Percentiles rank a stretch among this genome's conserved stretches.
phyloP scores from a whole-genome alignment of 2,797 vertebrate species.

The Varecia variegata region DNA sequence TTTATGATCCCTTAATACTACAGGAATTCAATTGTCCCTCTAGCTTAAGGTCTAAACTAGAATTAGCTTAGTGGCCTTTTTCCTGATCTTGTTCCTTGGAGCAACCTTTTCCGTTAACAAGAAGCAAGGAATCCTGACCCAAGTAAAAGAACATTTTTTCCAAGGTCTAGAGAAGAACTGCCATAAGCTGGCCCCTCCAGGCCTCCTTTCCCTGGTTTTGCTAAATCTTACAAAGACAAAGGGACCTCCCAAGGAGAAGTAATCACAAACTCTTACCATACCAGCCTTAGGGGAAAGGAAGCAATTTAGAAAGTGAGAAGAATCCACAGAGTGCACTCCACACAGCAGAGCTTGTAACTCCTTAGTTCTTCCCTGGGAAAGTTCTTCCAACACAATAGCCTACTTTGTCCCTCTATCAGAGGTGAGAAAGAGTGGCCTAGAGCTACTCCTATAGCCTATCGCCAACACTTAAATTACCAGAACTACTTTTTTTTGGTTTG shows the following conservation, averaged over 20 bases:
- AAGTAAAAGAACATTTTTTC: slow-evolving; percentile 3
- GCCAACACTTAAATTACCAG: neutral
- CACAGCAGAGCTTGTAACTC: neutral
- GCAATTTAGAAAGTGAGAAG: slow-evolving; percentile 41
- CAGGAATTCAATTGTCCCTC: neutral
- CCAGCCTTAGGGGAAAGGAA: slow-evolving; percentile 51
- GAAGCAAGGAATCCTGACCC: neutral
- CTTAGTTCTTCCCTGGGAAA: neutral
- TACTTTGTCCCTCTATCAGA: neutral
- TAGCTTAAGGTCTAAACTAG: neutral
- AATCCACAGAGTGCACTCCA: neutral
- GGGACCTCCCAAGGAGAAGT: slow-evolving; percentile 57
- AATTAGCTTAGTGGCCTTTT: neutral
- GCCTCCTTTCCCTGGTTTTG: neutral
- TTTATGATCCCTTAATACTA: neutral
- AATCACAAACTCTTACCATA: slow-evolving; percentile 10
- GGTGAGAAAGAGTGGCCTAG: neutral
- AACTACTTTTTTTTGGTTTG: neutral
- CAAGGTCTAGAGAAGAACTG: neutral
- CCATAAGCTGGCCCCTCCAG: neutral
- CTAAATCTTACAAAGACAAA: slow-evolving; percentile 25
- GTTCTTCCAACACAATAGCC: neutral
- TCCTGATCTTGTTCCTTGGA: neutral
- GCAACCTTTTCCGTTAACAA: neutral
- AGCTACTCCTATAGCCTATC: accelerated